Evolutionary conservation across 2,888 invertebrate species (phyloP).

Genomic region (Byasa hedistus): DNA sequence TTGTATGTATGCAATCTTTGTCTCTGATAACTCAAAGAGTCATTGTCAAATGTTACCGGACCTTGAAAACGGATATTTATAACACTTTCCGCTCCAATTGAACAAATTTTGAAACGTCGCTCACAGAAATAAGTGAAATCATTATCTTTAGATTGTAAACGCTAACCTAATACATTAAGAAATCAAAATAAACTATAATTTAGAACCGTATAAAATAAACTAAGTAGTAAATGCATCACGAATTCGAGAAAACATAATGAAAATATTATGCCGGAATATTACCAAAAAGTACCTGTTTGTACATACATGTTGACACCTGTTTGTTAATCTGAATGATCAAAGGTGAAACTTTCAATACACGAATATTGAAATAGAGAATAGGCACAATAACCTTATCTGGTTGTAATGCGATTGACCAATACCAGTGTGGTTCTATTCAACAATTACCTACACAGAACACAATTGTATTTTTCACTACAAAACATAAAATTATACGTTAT

Average conservation of each 20-base stretch:
- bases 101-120: constrained; percentile 47
- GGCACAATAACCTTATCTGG: too few relatives aligned
- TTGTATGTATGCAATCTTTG: not conserved
- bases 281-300: too few relatives aligned
- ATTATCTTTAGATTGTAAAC: constrained; percentile 23
- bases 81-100: constrained; percentile 57
- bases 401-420: too few relatives aligned
- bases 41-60: constrained; percentile 32
- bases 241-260: constrained; percentile 39
- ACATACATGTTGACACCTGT: too few relatives aligned
- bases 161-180: constrained; percentile 5
- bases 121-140: constrained; percentile 44
- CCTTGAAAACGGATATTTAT: constrained; percentile 46
- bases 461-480: too few relatives aligned
- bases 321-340: too few relatives aligned
- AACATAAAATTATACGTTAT: too few relatives aligned
- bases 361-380: too few relatives aligned
- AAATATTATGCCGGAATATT: constrained; percentile 40
- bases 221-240: not conserved
- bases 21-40: constrained; percentile 14
- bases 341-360: too few relatives aligned
- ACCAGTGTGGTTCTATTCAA: too few relatives aligned
- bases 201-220: not conserved
- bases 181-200: constrained; percentile 9
- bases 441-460: too few relatives aligned